These are phyloP conservation scores for Hiodon alosoides DNA, from an alignment of 2,113 vertebrate genomes.

Conservation along the genomic window DNA sequence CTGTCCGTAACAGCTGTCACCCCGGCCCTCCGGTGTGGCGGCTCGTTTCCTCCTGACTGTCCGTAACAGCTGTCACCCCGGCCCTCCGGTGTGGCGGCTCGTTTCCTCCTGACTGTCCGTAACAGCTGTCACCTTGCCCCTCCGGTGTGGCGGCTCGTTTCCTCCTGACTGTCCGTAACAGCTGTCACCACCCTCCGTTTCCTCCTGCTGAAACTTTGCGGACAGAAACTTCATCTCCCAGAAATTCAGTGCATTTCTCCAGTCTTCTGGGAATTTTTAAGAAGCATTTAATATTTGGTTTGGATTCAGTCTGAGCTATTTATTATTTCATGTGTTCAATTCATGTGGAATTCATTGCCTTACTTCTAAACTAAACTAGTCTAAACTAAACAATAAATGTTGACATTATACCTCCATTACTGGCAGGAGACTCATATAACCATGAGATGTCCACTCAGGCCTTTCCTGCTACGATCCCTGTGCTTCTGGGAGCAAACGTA, in stretches of 20 bases:
- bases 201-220: not conserved
- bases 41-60: no score
- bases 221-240: slow-evolving; percentile 5
- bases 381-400: slow-evolving; percentile 5
- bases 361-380: slow-evolving; percentile 10
- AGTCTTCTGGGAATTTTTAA: slow-evolving; percentile 5
- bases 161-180: no score
- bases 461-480: not conserved
- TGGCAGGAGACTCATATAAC: not conserved
- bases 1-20: no score
- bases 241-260: slow-evolving; percentile 13
- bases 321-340: slow-evolving; percentile 5
- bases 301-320: slow-evolving; percentile 3
- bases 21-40: no score
- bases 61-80: no score
- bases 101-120: no score
- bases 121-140: no score
- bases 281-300: slow-evolving; percentile 15
- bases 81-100: no score
- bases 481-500: slow-evolving; percentile 6
- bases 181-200: not conserved
- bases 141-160: no score
- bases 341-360: slow-evolving; percentile 8
- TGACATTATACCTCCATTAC: slow-evolving; percentile 5
- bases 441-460: not conserved